Evolutionary conservation across 1,140 invertebrate species (phyloP), one percentile per base, ranked within the genome.

Genomic region (Dendrolimus kikuchii): DNA sequence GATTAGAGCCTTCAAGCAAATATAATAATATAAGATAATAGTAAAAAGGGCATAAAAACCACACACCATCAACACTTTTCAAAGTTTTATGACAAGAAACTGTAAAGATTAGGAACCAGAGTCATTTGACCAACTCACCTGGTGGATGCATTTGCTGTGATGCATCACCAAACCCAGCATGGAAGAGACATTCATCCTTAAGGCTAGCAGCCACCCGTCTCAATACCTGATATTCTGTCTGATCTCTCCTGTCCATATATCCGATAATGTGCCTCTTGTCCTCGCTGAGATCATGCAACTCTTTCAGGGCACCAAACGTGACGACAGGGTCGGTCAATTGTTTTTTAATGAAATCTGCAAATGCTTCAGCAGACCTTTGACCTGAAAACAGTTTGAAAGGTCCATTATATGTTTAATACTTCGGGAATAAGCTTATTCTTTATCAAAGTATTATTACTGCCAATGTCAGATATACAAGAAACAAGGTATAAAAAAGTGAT

Each of bases 171-270:
- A 98, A 95, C 1, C 95, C 96, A 74, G 94, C 94, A 86, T 96
- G 94, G 74, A 99, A 99, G 58, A 94, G 89, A 72, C 98, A 99
- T 73, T 99, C 98, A 73, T 99, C 98, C 73, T 98, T 96, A 0
- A 99, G 87, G 84, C 94, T 95, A 2, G 91, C 92, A 0, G 96
- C 96, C 5, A 97, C 94, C 75, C 92, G 92, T 55, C 95, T 89
- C 71, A 96, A 94, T 40, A 92, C 90, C 59, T 93, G 88, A 79
- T 96, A 97, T 67, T 95, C 93, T 2, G 92, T 91, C 59, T 93
- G 91, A 71, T 95, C 92, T 66, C 95, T 92, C 38, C 90, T 88
- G 59, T 95, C 93, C 88, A 99, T 99, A 76, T 98, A 99, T 5
- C 95, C 97, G 70, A 99, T 95, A 38, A 99, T 92, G 69, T 95